Evolutionary conservation across 2,888 invertebrate genomes (phyloP), one percentile per base, ranked within the genome.

Genomic region (Caradrina kadenii): DNA sequence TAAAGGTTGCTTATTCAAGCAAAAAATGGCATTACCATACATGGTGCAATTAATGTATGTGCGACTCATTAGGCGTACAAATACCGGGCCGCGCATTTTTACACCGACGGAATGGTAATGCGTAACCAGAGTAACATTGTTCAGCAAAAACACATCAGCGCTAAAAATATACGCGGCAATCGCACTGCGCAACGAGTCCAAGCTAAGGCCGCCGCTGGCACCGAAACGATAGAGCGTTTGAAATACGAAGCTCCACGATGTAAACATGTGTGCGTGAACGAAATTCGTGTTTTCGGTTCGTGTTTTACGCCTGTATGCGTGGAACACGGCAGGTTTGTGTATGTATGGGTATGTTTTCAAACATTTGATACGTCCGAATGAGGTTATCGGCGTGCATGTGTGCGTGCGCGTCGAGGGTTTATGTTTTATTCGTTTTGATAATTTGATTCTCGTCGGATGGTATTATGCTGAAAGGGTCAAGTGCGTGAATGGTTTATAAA

Each of bases 381-480:
- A 93, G 93, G 93, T 93, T 93, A 92, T 91, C 90, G 87, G 86
- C 79, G 76, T 82, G 74, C 63, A 75, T 80, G 82, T 87, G 86
- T 87, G 89, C 88, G 81, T 87, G 85, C 84, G 88, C 87, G 60
- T 86, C 73, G 88, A 87, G 87, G 86, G 88, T 87, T 86, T 88
- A 63, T 87, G 88, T 90, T 92, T 92, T 91, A 88, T 93, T 90
- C 91, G 88, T 91, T 93, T 93, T 92, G 90, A 90, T 91, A 91
- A 90, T 92, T 91, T 90, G 86, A 88, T 87, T 88, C 90, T 88
- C 88, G 89, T 88, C 88, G 88, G 90, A 90, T 88, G 89, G 84
- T 84, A 83, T 87, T 85, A 84, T 86, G 84, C 91, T 92, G 92
- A 93, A 94, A 93, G 95, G 95, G 94, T 95, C 94, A 94, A 93